A percentile compares a stretch with the other conserved stretches of the same genome.
These are phyloP conservation scores for Phymorhynchus buccinoides DNA, from an alignment of 1,140 invertebrate species.

Conservation along the genomic window DNA sequence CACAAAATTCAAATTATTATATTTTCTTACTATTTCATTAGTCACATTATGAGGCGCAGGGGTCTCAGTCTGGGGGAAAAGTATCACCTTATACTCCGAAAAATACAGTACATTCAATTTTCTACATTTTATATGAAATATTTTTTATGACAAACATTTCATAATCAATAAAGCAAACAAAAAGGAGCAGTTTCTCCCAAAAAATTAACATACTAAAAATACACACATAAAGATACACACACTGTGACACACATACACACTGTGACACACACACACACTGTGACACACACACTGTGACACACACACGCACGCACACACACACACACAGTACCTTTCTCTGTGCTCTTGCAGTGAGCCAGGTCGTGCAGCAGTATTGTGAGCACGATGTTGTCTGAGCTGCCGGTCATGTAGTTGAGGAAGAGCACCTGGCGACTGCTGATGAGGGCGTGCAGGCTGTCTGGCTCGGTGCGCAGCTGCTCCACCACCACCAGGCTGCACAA, in stretches of 20 bases:
- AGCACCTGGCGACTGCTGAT: slow-evolving; percentile 85
- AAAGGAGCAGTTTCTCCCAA: too few species aligned
- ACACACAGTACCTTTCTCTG: slow-evolving; percentile 35
- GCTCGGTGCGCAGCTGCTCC: slow-evolving; percentile 79
- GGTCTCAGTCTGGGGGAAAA: too few species aligned
- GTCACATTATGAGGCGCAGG: too few species aligned
- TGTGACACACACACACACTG: neutral
- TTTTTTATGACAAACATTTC: too few species aligned
- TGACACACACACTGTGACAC: neutral
- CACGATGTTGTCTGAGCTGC: slow-evolving; percentile 77
- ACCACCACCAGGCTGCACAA: slow-evolving; percentile 83
- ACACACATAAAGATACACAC: neutral
- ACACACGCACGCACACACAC: neutral
- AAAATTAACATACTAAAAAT: too few species aligned
- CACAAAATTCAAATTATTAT: too few species aligned
- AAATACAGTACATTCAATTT: too few species aligned
- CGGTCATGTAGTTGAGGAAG: slow-evolving; percentile 79
- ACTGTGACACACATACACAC: too few species aligned
- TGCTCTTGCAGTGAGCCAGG: slow-evolving; percentile 50
- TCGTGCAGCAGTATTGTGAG: slow-evolving; percentile 77
- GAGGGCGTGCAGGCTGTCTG: slow-evolving; percentile 81
- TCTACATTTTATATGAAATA: too few species aligned
- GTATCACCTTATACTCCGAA: too few species aligned
- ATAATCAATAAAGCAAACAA: too few species aligned
- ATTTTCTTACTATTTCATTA: too few species aligned